Conservation (phyloP, 2,888 invertebrate species). For the Lordiphosa andalusiaca region DNA sequence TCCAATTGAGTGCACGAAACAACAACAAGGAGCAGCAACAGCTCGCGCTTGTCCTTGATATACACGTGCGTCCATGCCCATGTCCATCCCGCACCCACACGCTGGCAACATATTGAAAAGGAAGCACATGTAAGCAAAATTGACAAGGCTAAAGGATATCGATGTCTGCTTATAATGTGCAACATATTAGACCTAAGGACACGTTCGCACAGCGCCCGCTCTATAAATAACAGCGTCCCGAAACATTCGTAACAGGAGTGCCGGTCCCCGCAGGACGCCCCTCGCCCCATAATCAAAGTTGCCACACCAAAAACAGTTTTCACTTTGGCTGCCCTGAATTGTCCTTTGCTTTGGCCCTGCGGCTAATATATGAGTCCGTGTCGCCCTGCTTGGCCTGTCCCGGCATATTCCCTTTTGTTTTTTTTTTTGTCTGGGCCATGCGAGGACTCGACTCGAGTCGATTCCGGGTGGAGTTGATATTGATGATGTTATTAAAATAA, state of each 20-base stretch:
- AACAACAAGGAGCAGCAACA: slow-evolving; percentile 39
- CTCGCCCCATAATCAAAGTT: slow-evolving; percentile 63
- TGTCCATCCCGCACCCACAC: slow-evolving; percentile 21
- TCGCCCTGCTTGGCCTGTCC: slow-evolving; percentile 58
- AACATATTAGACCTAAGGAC: slow-evolving; percentile 77
- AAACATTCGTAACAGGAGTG: slow-evolving; percentile 22
- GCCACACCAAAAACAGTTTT: slow-evolving; percentile 67
- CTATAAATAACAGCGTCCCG: slow-evolving; percentile 66
- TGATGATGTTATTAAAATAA: slow-evolving; percentile 75
- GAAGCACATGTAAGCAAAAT: slow-evolving; percentile 76
- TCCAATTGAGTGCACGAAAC: slow-evolving; percentile 76
- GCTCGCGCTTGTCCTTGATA: slow-evolving; percentile 71
- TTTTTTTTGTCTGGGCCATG: slow-evolving; percentile 18
- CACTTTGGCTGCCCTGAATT: slow-evolving; percentile 70
- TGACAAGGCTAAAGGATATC: slow-evolving; percentile 78
- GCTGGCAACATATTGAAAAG: slow-evolving; percentile 69
- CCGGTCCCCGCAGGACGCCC: slow-evolving; percentile 5
- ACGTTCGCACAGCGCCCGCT: slow-evolving; percentile 57
- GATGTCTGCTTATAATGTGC: slow-evolving; percentile 78
- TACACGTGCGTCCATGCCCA: slow-evolving; percentile 62
- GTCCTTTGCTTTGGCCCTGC: slow-evolving; percentile 58
- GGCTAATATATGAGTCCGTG: slow-evolving; percentile 71
- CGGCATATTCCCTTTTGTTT: slow-evolving; percentile 29
- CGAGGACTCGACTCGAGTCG: slow-evolving; percentile 11
- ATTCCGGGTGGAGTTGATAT: slow-evolving; percentile 61